phyloP scores from a whole-genome alignment of 2,113 vertebrate species.

The Bungarus multicinctus region DNA sequence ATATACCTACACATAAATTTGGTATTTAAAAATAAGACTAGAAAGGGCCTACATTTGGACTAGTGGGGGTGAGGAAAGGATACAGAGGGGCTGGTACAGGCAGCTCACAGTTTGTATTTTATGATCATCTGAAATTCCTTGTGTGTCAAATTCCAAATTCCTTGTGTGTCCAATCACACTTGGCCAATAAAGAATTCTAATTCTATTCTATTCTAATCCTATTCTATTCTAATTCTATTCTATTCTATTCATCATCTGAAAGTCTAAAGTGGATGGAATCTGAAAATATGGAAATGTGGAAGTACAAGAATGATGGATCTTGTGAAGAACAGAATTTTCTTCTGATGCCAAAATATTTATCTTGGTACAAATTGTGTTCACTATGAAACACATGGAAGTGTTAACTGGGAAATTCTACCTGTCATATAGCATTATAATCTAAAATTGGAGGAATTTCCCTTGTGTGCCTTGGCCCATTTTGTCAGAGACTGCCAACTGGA shows the following conservation, averaged over 20 bases:
- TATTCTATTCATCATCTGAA: background rate
- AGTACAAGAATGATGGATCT: background rate
- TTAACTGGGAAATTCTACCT: background rate
- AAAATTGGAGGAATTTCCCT: background rate
- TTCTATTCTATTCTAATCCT: too few species aligned
- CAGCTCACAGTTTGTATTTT: background rate
- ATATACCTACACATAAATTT: background rate
- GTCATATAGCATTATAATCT: background rate
- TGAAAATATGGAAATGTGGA: background rate
- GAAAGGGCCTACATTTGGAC: background rate
- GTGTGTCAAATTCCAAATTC: too few species aligned
- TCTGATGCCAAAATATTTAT: background rate
- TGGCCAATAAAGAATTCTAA: too few species aligned
- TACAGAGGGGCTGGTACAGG: background rate
- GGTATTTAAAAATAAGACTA: background rate
- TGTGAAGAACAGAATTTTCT: background rate
- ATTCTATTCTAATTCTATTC: too few species aligned
- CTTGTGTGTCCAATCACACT: too few species aligned
- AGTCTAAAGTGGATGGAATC: background rate
- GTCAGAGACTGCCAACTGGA: background rate
- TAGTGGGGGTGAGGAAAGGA: background rate
- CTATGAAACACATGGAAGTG: background rate
- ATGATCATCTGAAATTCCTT: background rate
- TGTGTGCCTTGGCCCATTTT: background rate
- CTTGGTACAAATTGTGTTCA: background rate